Evolutionary conservation across 2,113 vertebrate genomes (phyloP).

Genomic region (Gallinago undulata): DNA sequence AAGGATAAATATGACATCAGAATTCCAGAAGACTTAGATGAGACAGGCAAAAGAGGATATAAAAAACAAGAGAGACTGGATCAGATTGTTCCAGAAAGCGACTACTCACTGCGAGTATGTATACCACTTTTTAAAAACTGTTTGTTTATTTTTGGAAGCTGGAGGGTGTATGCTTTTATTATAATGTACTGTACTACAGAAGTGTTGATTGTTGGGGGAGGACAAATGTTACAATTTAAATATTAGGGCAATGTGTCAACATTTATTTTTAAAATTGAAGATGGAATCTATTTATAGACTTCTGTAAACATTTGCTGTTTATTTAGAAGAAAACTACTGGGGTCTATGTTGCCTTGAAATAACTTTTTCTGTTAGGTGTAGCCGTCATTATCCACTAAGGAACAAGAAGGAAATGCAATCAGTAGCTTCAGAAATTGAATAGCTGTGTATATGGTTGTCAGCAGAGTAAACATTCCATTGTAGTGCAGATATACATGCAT

Average conservation of each 20-base stretch:
- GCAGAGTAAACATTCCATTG: background rate
- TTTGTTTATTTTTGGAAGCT: background rate
- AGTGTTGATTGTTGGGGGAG: background rate
- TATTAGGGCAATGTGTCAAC: background rate
- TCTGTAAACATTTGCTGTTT: background rate
- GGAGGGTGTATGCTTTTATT: background rate
- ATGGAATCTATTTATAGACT: background rate
- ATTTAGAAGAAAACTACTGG: background rate
- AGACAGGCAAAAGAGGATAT: conserved; percentile 73
- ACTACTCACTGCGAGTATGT: conserved; percentile 83
- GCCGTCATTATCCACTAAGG: background rate
- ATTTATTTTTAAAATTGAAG: background rate
- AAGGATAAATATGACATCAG: conserved; percentile 88
- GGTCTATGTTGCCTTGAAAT: background rate
- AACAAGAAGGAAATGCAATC: background rate
- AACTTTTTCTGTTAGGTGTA: background rate
- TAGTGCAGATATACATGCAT: background rate
- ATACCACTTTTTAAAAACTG: background rate
- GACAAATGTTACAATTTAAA: background rate
- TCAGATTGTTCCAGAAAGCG: conserved; percentile 83
- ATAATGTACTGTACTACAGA: background rate
- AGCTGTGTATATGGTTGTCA: background rate
- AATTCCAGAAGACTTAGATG: conserved; percentile 86
- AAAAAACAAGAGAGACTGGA: conserved; percentile 74
- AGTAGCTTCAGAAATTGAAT: background rate